Percentiles rank a stretch among this genome's conserved stretches.
These are phyloP conservation scores for Anseranas semipalmata DNA, from an alignment of 2,113 vertebrate genomes.

Conservation along the genomic window DNA sequence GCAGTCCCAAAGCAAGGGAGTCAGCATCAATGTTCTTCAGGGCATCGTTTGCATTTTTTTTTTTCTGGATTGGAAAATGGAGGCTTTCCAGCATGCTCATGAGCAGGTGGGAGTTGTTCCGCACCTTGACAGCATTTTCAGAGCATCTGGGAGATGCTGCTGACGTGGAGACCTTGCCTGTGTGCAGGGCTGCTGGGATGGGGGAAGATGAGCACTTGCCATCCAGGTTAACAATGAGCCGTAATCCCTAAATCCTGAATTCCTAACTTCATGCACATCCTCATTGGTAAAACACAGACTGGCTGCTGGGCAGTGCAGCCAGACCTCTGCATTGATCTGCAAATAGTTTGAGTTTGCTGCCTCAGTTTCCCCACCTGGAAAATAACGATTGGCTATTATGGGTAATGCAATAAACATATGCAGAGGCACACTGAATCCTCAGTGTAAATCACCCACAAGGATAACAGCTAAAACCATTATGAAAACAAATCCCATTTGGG, in stretches of 20 bases:
- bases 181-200: no score
- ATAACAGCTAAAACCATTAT: neutral
- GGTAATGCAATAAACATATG: accelerated
- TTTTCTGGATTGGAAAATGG: neutral
- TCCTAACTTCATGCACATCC: neutral
- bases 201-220: neutral
- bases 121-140: neutral
- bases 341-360: accelerated
- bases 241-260: neutral
- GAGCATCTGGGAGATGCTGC: accelerated
- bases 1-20: no score
- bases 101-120: neutral
- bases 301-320: neutral
- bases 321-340: neutral
- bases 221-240: neutral
- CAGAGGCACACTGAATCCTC: neutral
- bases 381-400: neutral
- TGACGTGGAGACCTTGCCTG: neutral
- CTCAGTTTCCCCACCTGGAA: neutral
- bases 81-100: neutral
- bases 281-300: neutral
- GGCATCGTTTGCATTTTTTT: neutral
- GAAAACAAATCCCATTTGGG: neutral
- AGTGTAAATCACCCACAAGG: neutral
- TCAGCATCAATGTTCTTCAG: neutral